Percentiles rank a stretch among this genome's conserved stretches.
phyloP scores from a whole-genome alignment of 2,113 vertebrate genomes.

The Electrona antarctica region DNA sequence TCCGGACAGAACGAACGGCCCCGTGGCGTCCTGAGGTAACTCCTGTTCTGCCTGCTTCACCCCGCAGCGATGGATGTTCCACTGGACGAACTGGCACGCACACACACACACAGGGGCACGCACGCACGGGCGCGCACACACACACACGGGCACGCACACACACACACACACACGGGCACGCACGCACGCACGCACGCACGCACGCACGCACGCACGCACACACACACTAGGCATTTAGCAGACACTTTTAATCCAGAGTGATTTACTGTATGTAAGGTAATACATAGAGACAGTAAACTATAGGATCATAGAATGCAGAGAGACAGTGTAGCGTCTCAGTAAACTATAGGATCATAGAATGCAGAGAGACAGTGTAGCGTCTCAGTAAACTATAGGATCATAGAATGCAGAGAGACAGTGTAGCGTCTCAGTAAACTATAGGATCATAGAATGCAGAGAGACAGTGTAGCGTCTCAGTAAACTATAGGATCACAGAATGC shows the following conservation, averaged over 20 bases:
- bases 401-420: no score
- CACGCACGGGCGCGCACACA: neutral
- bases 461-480: no score
- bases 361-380: no score
- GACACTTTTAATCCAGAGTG: neutral
- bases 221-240: neutral
- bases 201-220: neutral
- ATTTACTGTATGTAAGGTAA: no score
- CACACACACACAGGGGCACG: neutral
- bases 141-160: neutral
- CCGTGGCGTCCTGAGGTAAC: constrained; percentile 88
- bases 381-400: no score
- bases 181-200: neutral
- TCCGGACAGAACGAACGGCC: constrained; percentile 93
- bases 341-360: no score
- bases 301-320: no score
- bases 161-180: neutral
- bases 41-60: constrained; percentile 88
- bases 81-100: constrained; percentile 89
- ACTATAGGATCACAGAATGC: no score
- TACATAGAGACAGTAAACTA: no score
- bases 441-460: no score
- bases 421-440: no score
- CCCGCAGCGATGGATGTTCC: constrained; percentile 97
- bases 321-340: no score